Evolutionary conservation across 2,113 vertebrate species (phyloP).

Genomic region (Chloroceryle aenea): DNA sequence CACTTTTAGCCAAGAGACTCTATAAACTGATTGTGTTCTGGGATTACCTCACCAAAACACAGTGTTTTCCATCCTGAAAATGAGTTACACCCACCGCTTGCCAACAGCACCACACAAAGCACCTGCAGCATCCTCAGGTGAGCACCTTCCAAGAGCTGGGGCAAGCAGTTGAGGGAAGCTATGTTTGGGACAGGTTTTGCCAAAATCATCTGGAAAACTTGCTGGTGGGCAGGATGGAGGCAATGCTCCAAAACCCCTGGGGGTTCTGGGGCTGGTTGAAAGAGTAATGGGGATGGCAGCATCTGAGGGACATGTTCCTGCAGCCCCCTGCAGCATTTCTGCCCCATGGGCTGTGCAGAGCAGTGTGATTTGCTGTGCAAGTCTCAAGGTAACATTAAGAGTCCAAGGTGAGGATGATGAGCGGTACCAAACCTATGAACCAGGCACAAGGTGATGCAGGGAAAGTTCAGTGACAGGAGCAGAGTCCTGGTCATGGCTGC

Average conservation of each 20-base stretch:
- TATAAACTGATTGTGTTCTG: neutral
- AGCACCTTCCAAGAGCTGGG: neutral
- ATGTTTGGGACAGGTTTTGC: neutral
- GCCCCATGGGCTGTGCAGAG: neutral
- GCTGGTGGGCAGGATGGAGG: neutral
- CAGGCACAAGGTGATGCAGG: neutral
- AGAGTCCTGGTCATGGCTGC: neutral
- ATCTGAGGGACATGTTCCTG: neutral
- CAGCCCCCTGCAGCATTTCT: neutral
- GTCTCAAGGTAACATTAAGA: neutral
- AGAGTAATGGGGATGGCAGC: neutral
- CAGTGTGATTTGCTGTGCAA: neutral
- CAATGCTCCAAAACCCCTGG: neutral
- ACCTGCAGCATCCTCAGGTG: fast-evolving
- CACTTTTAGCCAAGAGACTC: neutral
- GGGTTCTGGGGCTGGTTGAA: neutral
- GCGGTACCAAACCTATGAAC: neutral
- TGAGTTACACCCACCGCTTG: neutral
- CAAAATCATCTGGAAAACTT: neutral
- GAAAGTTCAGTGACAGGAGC: neutral
- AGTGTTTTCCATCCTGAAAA: neutral
- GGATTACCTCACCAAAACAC: neutral
- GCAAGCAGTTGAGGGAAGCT: neutral
- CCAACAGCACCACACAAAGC: neutral
- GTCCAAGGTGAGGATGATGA: neutral